phyloP scores from a whole-genome alignment of 64 coral and sea anemone species.

The Anthopleura sola region DNA sequence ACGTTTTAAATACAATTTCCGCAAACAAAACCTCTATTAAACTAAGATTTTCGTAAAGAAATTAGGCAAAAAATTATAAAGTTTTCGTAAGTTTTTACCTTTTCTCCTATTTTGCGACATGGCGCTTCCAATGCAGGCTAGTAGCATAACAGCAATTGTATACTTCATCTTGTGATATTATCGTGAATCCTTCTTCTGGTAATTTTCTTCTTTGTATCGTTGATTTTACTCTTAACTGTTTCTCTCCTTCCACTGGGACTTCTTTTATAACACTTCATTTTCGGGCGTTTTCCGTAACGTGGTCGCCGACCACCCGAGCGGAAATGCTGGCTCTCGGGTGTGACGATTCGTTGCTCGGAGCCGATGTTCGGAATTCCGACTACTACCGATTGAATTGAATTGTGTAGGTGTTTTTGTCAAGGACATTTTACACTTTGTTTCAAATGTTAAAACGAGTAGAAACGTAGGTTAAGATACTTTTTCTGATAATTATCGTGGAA shows the following conservation, averaged over 20 bases:
- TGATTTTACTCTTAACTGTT: background rate
- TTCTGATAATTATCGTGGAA: too few relatives aligned
- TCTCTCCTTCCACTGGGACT: background rate
- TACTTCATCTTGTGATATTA: too few relatives aligned
- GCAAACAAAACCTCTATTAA: too few relatives aligned
- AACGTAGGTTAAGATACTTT: background rate
- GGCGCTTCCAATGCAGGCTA: background rate
- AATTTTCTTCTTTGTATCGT: background rate
- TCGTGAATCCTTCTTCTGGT: background rate
- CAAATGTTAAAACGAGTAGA: background rate
- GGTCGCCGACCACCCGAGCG: conserved; percentile 7
- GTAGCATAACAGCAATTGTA: background rate
- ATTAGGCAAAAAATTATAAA: too few relatives aligned
- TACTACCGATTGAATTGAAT: background rate
- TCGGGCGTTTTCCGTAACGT: background rate
- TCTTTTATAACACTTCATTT: background rate
- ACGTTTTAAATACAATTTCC: too few relatives aligned
- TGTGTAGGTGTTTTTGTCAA: conserved; percentile 10
- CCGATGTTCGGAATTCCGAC: conserved; percentile 16
- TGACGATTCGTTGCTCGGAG: background rate
- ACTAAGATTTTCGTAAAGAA: too few relatives aligned
- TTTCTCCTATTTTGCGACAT: background rate
- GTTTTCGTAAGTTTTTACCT: too few relatives aligned
- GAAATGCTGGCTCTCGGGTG: background rate
- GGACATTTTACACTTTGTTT: background rate